Base-by-base conservation (phyloP, 2,888 invertebrate genomes). In the Lysandra coridon region DNA sequence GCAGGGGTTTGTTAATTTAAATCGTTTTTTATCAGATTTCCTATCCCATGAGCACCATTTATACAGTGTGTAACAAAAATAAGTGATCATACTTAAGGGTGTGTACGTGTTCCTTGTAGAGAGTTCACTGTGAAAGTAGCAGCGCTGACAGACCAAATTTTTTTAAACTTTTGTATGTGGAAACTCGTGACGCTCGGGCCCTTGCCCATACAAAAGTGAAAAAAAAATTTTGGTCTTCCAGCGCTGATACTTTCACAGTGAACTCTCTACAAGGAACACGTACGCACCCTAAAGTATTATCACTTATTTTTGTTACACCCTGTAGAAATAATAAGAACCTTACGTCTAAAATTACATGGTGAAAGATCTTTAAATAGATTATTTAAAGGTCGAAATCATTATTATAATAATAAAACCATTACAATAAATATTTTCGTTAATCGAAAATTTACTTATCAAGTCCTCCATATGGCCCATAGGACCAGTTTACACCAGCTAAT, bases 371-470 rank as follows among this genome's bases (percentile, higher is more conserved):
- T 12, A 33, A 14, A 1, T 4, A 17, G 17, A 69, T 69, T 69
- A 33, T 17, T 5, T 33, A 69, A 69, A 69, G 69, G 69, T 69
- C 33, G 17, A 17, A 69, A 69, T 37, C 33, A 69, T 69, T 69
- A 69, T 37, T 69, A 37, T 69, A 69, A 69, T 69, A 69, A 64
- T 69, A 37, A 33, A 69, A 33, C 69, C 14, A 69, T 69, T 37
- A 69, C 33, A 37, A 69, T 69, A 69, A 69, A 69, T 33, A 69
- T 69, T 69, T 69, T 69, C 69, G 17, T 14, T 37, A 69, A 69
- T 37, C 69, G 69, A 37, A 64, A 69, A 17, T 69, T 14, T 69
- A 69, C 64, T 69, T 12, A 69, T 37, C 69, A 33, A 0, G 33
- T 33, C 33, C 69, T 33, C 33, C 69, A 69, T 69, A 37, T 69